These are phyloP conservation scores for Tetranychus urticae DNA, from an alignment of 1,140 invertebrate species.

Conservation along the genomic window DNA sequence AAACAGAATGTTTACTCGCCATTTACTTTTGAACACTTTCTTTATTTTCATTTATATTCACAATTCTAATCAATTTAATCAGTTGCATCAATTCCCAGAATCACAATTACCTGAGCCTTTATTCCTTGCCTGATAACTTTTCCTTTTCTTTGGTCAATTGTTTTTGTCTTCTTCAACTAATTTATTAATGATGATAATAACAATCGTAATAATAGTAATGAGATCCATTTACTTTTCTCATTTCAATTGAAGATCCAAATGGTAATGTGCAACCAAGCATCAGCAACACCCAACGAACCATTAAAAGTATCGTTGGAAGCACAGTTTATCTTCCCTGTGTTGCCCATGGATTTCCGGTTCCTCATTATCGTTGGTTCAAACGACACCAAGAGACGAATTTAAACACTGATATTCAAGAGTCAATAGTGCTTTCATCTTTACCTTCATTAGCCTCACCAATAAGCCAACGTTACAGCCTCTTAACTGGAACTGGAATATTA, in stretches of 20 bases:
- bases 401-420: background rate
- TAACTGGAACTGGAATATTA: conserved; percentile 7
- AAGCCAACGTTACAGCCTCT: background rate
- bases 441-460: background rate
- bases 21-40: too few species aligned
- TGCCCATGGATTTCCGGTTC: conserved; percentile 16
- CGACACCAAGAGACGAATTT: background rate
- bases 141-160: too few species aligned
- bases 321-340: conserved; percentile 21
- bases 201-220: too few species aligned
- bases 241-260: background rate
- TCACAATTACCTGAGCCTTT: too few species aligned
- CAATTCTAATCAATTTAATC: too few species aligned
- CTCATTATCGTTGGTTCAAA: conserved; percentile 14
- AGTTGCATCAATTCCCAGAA: too few species aligned
- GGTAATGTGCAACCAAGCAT: conserved; percentile 1
- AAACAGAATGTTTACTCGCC: too few species aligned
- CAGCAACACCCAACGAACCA: background rate
- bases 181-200: too few species aligned
- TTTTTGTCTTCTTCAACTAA: too few species aligned
- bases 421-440: background rate
- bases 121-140: too few species aligned
- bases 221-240: too few species aligned
- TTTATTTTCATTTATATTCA: too few species aligned
- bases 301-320: conserved; percentile 16